phyloP scores from a whole-genome alignment of 2,888 invertebrate genomes.

The Philhelius pedissequus region DNA sequence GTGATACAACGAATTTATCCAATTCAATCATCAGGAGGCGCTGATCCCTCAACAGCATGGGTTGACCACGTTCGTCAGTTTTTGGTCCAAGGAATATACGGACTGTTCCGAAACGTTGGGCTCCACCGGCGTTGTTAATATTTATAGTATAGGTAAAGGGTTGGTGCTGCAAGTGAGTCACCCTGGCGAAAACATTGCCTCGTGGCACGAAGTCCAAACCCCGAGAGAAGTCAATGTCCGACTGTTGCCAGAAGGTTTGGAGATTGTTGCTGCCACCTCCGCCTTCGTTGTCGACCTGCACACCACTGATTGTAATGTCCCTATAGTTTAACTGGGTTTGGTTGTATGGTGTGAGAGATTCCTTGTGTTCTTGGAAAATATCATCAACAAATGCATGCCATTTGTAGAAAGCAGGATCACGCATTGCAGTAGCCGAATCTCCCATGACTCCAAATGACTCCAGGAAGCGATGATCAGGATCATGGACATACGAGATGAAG shows the following conservation, averaged over 20 bases:
- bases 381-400: constrained; percentile 90
- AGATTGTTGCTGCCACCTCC: background rate
- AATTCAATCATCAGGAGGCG: constrained; percentile 83
- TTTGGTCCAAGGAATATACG: constrained; percentile 85
- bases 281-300: background rate
- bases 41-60: constrained; percentile 81
- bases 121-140: constrained; percentile 81
- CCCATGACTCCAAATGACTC: constrained; percentile 89
- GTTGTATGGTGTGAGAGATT: constrained; percentile 81
- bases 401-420: constrained; percentile 92
- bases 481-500: constrained; percentile 84
- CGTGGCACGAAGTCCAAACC: constrained; percentile 88
- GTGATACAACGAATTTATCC: constrained; percentile 83
- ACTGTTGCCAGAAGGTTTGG: constrained; percentile 88
- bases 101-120: constrained; percentile 81
- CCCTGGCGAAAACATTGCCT: constrained; percentile 85
- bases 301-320: background rate
- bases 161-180: constrained; percentile 89
- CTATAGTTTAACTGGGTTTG: constrained; percentile 77
- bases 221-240: constrained; percentile 86
- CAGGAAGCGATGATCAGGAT: constrained; percentile 85
- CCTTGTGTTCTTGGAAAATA: constrained; percentile 86
- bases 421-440: constrained; percentile 90
- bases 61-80: constrained; percentile 82
- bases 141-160: constrained; percentile 84